Percentiles rank a stretch among this genome's conserved stretches.
Evolutionary conservation across 1,140 invertebrate genomes (phyloP).

Genomic region (Xylocopa sonorina): DNA sequence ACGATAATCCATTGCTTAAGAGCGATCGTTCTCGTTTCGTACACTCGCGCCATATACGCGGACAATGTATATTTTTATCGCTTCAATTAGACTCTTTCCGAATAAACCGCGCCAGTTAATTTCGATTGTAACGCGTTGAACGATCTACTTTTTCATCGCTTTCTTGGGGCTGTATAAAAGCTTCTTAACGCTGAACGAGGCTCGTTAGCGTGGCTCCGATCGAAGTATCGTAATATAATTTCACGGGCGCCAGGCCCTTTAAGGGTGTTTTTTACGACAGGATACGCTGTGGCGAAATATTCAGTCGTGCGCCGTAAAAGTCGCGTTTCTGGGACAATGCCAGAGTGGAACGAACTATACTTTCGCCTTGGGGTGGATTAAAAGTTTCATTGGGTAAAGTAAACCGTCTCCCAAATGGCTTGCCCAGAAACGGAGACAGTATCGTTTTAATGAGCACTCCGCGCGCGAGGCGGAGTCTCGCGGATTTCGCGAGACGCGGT

Average conservation of each 20-base stretch:
- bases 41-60: too few species aligned
- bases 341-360: neutral
- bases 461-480: too few species aligned
- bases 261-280: neutral
- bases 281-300: neutral
- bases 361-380: neutral
- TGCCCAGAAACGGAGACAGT: neutral
- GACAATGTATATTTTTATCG: too few species aligned
- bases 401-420: neutral
- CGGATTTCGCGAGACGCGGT: too few species aligned
- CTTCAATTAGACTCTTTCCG: too few species aligned
- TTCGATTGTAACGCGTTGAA: neutral
- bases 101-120: neutral
- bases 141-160: neutral
- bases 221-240: conserved; percentile 38
- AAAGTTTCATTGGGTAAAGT: neutral
- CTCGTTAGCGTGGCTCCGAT: conserved; percentile 13
- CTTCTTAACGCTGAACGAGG: neutral
- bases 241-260: neutral
- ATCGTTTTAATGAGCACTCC: too few species aligned
- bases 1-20: neutral
- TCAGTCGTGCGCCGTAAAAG: neutral
- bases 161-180: neutral
- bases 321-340: neutral
- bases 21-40: too few species aligned